Evolutionary conservation across 2,888 invertebrate species (phyloP).

Genomic region (Calliopum simillimum): DNA sequence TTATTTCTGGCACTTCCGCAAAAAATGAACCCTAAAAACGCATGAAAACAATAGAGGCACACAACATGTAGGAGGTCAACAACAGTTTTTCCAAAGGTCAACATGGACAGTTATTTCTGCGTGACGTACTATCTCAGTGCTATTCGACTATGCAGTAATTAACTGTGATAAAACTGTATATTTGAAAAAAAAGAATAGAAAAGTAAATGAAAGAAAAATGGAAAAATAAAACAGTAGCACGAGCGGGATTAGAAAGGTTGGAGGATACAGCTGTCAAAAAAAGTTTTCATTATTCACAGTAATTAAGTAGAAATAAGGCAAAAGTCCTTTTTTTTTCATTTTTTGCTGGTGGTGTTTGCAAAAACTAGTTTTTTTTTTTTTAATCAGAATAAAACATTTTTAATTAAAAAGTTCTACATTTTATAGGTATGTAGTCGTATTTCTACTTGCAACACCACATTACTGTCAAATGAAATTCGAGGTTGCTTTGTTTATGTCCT

Average conservation of each 20-base stretch:
- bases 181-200: neutral
- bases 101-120: neutral
- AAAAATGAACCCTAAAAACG: neutral
- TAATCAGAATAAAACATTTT: neutral
- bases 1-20: neutral
- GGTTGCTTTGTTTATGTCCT: neutral
- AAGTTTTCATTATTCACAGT: no score
- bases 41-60: neutral
- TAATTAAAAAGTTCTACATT: neutral
- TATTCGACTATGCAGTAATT: slow-evolving; percentile 8
- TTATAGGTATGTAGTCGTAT: neutral
- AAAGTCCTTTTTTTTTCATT: no score
- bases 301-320: no score
- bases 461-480: neutral
- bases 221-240: no score
- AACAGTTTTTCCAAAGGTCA: slow-evolving; percentile 18
- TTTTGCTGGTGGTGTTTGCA: no score
- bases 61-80: slow-evolving; percentile 11
- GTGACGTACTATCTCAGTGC: neutral
- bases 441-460: neutral
- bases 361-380: no score
- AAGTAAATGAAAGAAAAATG: neutral
- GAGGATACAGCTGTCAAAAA: slow-evolving; percentile 5
- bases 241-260: no score
- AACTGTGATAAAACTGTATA: neutral